A percentile compares a stretch with the other conserved stretches of the same genome.
phyloP scores from a whole-genome alignment of 2,797 vertebrate genomes.

The Cossypha caffra region DNA sequence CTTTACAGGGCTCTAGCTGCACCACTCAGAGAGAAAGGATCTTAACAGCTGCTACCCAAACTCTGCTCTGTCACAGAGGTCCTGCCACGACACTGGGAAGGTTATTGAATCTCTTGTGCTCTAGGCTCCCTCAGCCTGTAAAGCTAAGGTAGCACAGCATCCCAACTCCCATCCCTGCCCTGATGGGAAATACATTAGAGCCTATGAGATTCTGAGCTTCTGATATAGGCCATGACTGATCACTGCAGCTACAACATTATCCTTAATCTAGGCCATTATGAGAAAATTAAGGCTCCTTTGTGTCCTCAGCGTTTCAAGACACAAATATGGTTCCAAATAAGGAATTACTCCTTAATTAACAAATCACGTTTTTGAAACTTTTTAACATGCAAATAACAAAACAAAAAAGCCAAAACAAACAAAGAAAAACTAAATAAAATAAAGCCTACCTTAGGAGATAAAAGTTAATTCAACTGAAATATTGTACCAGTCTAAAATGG shows the following conservation, averaged over 20 bases:
- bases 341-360: not conserved
- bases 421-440: not conserved
- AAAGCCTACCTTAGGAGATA: not conserved
- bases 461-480: not conserved
- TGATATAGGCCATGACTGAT: not conserved
- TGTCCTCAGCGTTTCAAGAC: not conserved
- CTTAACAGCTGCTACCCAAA: not conserved
- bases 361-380: not conserved
- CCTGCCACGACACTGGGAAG: not conserved
- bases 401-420: not conserved
- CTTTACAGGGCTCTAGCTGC: not conserved
- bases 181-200: not conserved
- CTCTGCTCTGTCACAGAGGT: not conserved
- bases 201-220: not conserved
- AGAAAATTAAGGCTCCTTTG: not conserved
- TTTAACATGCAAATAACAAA: not conserved
- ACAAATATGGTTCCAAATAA: not conserved
- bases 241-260: not conserved
- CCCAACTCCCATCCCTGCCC: not conserved
- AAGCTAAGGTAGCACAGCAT: not conserved
- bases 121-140: not conserved
- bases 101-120: not conserved
- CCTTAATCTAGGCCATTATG: not conserved
- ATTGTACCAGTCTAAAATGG: not conserved
- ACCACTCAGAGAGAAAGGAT: not conserved